Percentiles rank a stretch among this genome's conserved stretches.
phyloP scores from a whole-genome alignment of 2,888 invertebrate genomes.

The Neuroscelio doddi region DNA sequence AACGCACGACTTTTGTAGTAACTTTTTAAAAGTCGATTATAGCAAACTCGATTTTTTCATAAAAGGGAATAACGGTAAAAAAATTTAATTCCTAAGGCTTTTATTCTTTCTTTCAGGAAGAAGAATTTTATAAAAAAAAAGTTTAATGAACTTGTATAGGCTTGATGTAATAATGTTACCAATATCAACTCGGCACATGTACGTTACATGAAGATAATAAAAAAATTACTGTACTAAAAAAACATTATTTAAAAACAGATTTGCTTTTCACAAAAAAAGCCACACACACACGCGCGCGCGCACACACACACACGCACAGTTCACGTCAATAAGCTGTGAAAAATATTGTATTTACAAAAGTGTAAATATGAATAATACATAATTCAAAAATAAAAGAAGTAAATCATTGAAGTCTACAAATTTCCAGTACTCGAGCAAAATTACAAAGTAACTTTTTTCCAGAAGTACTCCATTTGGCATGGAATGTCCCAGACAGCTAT shows the following conservation, averaged over 20 bases:
- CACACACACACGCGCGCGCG: too few species aligned
- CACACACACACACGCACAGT: too few species aligned
- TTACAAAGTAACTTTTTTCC: neutral
- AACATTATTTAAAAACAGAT: too few species aligned
- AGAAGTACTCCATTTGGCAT: neutral
- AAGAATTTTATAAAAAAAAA: neutral
- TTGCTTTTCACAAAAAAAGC: too few species aligned
- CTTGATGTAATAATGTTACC: neutral
- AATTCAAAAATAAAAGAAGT: too few species aligned
- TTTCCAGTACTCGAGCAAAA: neutral
- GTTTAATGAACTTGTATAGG: neutral
- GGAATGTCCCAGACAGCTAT: constrained; percentile 1
- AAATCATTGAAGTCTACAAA: too few species aligned
- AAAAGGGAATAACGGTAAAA: constrained; percentile 15
- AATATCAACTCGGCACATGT: too few species aligned
- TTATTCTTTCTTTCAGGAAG: neutral
- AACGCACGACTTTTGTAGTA: neutral
- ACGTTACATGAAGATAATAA: neutral
- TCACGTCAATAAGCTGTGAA: too few species aligned
- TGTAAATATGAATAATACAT: too few species aligned
- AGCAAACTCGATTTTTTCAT: constrained; percentile 10
- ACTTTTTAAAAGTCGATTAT: constrained; percentile 32
- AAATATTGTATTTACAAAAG: too few species aligned
- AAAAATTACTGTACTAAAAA: neutral
- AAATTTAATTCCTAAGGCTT: constrained; percentile 15